phyloP scores from a whole-genome alignment of 2,113 vertebrate genomes.

The Scopus umbretta region DNA sequence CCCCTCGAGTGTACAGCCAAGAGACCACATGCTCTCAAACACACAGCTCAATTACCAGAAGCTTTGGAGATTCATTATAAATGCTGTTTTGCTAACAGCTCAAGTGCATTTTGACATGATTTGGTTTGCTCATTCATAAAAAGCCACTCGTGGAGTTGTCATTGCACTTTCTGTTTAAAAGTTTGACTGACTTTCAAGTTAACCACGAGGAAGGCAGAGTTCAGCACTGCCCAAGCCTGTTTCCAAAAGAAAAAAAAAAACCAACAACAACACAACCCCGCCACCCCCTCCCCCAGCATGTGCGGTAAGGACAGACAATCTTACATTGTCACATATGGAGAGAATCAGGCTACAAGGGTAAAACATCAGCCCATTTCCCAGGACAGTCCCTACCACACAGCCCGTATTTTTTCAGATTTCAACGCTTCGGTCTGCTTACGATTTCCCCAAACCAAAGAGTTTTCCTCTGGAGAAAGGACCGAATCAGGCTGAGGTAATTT shows the following conservation, averaged over 20 bases:
- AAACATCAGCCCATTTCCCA: background rate
- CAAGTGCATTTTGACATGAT: background rate
- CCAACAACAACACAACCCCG: background rate
- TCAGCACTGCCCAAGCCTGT: background rate
- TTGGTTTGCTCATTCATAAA: background rate
- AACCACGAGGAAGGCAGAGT: background rate
- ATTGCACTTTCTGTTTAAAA: background rate
- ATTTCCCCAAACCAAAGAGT: background rate
- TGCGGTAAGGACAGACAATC: background rate
- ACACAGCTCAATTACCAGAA: background rate
- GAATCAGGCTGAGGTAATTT: background rate
- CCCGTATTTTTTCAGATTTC: background rate
- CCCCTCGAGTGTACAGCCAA: fast-evolving
- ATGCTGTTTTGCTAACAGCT: background rate
- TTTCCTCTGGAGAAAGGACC: background rate
- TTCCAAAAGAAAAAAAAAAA: background rate
- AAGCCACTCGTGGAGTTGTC: background rate
- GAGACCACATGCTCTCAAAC: background rate
- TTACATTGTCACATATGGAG: background rate
- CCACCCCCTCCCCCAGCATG: no score
- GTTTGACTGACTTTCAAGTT: background rate
- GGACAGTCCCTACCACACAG: background rate
- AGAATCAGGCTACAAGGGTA: background rate
- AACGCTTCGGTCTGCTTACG: background rate
- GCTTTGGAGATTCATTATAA: background rate